These are phyloP conservation scores for Eira barbara DNA, from an alignment of 2,113 vertebrate genomes.

Conservation along the genomic window DNA sequence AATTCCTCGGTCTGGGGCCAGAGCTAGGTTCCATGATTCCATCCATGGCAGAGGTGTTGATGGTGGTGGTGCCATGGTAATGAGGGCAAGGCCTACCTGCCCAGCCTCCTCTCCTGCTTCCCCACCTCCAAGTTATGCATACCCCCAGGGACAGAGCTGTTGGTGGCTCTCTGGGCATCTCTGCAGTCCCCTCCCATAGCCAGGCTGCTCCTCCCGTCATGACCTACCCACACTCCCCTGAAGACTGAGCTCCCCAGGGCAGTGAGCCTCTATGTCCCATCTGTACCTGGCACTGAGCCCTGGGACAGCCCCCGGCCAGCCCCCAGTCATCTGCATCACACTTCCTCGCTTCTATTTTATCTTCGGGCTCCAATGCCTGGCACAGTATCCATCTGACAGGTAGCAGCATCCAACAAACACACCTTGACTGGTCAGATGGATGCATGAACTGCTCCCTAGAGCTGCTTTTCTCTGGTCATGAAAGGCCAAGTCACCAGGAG, in stretches of 20 bases:
- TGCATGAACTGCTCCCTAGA: neutral
- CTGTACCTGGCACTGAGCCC: neutral
- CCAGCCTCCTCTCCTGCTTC: neutral
- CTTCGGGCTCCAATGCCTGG: neutral
- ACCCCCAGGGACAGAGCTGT: neutral
- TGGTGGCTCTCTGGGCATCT: neutral
- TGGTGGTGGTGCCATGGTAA: accelerated
- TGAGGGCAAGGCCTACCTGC: neutral
- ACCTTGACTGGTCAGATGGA: accelerated
- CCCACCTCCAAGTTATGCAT: too few relatives aligned
- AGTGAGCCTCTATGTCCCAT: accelerated
- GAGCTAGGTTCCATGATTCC: too few relatives aligned
- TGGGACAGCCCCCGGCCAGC: neutral
- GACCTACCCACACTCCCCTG: neutral
- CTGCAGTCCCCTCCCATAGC: neutral
- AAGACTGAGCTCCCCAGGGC: neutral
- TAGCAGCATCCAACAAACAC: neutral
- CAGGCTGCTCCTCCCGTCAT: neutral
- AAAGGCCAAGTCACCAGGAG: neutral
- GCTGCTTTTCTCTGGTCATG: neutral
- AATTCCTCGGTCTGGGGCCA: neutral
- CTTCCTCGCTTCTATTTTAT: neutral
- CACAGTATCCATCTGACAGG: accelerated
- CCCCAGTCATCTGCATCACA: accelerated
- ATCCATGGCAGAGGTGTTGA: accelerated